Conservation (phyloP, 35 echinoderm and acorn worm species). For the Nesometra sesokonis region DNA sequence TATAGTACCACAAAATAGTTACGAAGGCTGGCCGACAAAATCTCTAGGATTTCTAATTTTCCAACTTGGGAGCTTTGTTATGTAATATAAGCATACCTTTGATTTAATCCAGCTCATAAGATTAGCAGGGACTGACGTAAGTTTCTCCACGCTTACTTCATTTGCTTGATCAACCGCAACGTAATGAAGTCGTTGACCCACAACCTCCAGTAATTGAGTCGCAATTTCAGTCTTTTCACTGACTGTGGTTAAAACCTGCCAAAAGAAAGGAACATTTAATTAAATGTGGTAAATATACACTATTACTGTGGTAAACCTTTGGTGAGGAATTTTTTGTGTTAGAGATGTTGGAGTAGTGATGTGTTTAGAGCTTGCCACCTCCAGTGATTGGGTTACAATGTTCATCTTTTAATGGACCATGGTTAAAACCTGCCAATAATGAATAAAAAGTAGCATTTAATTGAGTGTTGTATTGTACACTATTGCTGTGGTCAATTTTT, state of each 20-base stretch:
- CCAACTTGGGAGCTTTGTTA: neutral
- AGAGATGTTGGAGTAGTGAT: too few species aligned
- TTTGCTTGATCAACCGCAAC: conserved; percentile 55
- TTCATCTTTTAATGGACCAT: too few species aligned
- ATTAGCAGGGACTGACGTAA: conserved; percentile 69
- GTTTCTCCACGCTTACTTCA: conserved; percentile 54
- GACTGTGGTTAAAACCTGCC: conserved; percentile 74
- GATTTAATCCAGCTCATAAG: conserved; percentile 82
- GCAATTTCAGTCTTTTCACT: conserved; percentile 76
- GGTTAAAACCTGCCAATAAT: too few species aligned
- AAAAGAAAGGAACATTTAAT: neutral
- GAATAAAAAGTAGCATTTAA: too few species aligned
- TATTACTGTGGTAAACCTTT: too few species aligned
- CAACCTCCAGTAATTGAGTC: conserved; percentile 63
- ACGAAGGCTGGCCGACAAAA: neutral
- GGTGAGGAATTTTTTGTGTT: too few species aligned
- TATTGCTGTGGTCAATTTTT: too few species aligned
- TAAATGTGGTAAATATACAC: too few species aligned
- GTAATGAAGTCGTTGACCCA: conserved; percentile 82
- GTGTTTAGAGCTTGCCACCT: too few species aligned
- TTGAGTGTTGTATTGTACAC: too few species aligned
- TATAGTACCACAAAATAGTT: neutral
- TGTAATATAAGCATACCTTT: conserved; percentile 33
- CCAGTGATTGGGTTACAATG: too few species aligned
- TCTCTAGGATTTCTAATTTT: neutral